These are phyloP conservation scores for Leuciscus waleckii DNA, from an alignment of 2,797 vertebrate genomes.

Conservation along the genomic window DNA sequence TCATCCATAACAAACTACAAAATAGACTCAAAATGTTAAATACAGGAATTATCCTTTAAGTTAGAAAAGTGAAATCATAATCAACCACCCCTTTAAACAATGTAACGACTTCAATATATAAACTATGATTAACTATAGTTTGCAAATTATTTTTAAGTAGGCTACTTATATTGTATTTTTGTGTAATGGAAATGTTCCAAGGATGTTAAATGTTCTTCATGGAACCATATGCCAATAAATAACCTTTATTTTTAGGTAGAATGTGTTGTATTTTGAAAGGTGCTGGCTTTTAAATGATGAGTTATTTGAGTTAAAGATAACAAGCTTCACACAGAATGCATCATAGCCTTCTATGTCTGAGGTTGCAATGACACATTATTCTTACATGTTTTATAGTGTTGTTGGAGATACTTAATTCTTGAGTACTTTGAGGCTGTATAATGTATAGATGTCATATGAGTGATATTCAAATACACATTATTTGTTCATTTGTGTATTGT, in stretches of 20 bases:
- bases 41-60: too few species aligned
- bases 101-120: neutral
- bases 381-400: neutral
- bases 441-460: neutral
- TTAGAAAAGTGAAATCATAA: too few species aligned
- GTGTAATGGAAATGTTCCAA: neutral
- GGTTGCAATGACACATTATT: neutral
- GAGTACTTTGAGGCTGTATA: neutral
- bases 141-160: neutral
- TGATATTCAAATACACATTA: neutral
- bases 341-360: neutral
- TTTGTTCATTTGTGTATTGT: neutral
- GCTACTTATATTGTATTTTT: neutral
- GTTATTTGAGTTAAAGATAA: neutral
- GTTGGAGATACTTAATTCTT: neutral
- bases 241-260: neutral
- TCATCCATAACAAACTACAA: too few species aligned
- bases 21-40: too few species aligned
- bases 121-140: neutral
- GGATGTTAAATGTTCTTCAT: neutral
- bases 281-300: neutral
- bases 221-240: neutral
- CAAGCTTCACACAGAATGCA: neutral
- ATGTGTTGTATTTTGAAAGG: neutral
- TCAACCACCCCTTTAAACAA: too few species aligned